Base-by-base conservation (phyloP, 1,140 invertebrate species). In the Ceratoteleas bidentatus region DNA sequence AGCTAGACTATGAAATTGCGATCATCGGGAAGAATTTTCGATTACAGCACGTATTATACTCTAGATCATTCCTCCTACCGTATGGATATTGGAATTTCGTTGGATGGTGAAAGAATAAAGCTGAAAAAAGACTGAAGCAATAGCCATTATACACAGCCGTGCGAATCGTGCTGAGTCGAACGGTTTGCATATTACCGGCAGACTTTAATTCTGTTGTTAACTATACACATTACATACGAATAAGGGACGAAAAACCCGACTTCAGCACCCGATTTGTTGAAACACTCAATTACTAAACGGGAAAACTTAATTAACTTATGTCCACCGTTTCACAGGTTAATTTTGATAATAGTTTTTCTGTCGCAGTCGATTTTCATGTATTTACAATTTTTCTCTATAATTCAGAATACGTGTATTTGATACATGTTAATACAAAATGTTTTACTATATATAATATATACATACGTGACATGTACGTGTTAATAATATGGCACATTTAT, bases 11-110 rank as follows among this genome's bases (percentile, higher is more conserved):
- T 81, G 70, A 81, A 81, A 81, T 75, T 81, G 78, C 66, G 72
- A 81, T 81, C 78, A 81, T 81, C 72, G 78, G 65, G 60, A 75
- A 81, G 73, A 81, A 76, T 81, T 81, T 81, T 81, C 78, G 78
- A 81, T 81, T 81, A 72, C 72, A 75, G 78, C 70, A 81, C 78
- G 65, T 81, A 81, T 81, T 81, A 72, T 66, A 58, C 72, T 70
- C 65, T 75, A 72, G 61, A 81, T 81, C 79, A 81, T 76, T 76
- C 33, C 43, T 76, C 24, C 61, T 72, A 70, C 70, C 79, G 72
- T 81, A 81, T 81, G 79, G 79, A 81, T 81, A 81, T 81, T 81
- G 79, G 72, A 81, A 81, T 81, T 81, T 81, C 79, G 79, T 81
- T 81, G 66, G 72, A 68, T 76, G 61, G 79, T 45, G 49, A 77